These are phyloP conservation scores for Varanus komodoensis DNA, from an alignment of 2,113 vertebrate genomes.

Conservation along the genomic window DNA sequence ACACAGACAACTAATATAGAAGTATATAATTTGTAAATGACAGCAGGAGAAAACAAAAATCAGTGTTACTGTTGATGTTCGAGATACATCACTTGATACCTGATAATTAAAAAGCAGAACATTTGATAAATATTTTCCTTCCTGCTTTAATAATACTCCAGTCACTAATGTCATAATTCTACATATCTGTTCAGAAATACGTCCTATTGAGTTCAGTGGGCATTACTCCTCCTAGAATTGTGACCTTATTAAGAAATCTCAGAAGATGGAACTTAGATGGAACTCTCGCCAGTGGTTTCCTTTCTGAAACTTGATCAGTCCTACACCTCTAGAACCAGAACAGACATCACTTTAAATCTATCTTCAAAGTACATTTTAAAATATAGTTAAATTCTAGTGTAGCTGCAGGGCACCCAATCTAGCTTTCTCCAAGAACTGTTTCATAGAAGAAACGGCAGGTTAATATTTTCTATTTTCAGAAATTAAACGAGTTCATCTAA, in stretches of 20 bases:
- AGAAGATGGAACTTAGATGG: neutral
- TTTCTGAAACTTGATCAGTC: neutral
- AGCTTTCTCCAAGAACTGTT: too few species aligned
- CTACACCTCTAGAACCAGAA: neutral
- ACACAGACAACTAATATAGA: constrained; percentile 25
- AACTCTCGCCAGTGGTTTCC: neutral
- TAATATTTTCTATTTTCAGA: neutral
- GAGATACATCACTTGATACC: neutral
- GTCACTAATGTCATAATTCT: neutral
- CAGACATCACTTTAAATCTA: neutral
- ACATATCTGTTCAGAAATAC: too few species aligned
- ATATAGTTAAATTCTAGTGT: too few species aligned
- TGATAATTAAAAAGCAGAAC: constrained; percentile 3
- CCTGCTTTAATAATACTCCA: neutral
- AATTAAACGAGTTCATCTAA: neutral
- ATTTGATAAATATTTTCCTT: neutral
- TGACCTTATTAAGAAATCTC: neutral
- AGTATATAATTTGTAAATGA: neutral
- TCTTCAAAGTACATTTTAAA: too few species aligned
- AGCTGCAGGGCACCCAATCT: neutral
- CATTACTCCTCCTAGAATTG: too few species aligned
- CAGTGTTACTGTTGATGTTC: neutral
- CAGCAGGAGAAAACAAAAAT: neutral
- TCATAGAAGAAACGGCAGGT: neutral
- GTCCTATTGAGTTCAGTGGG: too few species aligned